These are phyloP conservation scores for Eupleurogrammus muticus DNA, from an alignment of 2,797 vertebrate genomes.

Conservation along the genomic window DNA sequence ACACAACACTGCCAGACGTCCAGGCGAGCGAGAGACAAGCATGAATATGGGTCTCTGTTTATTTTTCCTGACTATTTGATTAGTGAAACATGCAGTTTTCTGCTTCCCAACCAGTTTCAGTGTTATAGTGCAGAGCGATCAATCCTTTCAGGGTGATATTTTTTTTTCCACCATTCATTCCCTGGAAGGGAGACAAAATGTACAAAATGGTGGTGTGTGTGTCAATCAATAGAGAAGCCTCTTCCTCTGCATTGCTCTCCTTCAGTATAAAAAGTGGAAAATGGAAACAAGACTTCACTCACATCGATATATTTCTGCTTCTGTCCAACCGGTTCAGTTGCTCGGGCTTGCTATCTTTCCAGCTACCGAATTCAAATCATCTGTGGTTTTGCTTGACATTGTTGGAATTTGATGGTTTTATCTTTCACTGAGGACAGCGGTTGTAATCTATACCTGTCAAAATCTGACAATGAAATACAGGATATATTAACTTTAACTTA, in stretches of 20 bases:
- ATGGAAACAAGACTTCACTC: slow-evolving; percentile 41
- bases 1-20: slow-evolving; percentile 44
- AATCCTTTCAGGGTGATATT: slow-evolving; percentile 34
- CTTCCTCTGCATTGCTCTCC: slow-evolving; percentile 49
- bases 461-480: slow-evolving; percentile 36
- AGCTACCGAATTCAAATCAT: slow-evolving; percentile 20
- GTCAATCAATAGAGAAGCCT: slow-evolving; percentile 68
- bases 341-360: slow-evolving; percentile 15
- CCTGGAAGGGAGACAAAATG: slow-evolving; percentile 53
- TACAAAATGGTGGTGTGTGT: slow-evolving; percentile 61
- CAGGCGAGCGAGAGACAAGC: slow-evolving; percentile 32
- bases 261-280: slow-evolving; percentile 51
- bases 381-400: slow-evolving; percentile 4
- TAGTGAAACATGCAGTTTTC: slow-evolving; percentile 48
- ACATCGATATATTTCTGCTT: slow-evolving; percentile 39
- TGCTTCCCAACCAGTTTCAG: slow-evolving; percentile 33
- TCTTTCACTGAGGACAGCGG: slow-evolving; percentile 28
- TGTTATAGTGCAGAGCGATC: slow-evolving; percentile 35
- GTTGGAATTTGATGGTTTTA: slow-evolving; percentile 26
- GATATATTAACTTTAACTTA: slow-evolving; percentile 24
- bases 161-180: slow-evolving; percentile 35
- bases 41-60: slow-evolving; percentile 49
- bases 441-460: slow-evolving; percentile 28
- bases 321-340: slow-evolving; percentile 19
- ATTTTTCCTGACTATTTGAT: slow-evolving; percentile 56